Evolutionary conservation across 2,797 vertebrate species (phyloP).

Genomic region (Macroramphosus scolopax): DNA sequence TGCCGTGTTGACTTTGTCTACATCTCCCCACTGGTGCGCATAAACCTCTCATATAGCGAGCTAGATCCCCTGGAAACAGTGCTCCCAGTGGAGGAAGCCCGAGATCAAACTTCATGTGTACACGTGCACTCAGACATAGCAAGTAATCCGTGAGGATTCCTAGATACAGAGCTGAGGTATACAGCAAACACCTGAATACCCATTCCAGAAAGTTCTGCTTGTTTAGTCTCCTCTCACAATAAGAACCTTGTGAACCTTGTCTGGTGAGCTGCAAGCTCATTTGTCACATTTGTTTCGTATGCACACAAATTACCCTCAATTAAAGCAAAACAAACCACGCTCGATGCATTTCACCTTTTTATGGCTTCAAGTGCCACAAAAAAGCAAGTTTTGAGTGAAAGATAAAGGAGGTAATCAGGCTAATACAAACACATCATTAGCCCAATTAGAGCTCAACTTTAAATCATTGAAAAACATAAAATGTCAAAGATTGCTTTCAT

Average conservation of each 20-base stretch:
- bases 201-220: slow-evolving; percentile 38
- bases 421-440: slow-evolving; percentile 51
- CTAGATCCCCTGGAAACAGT: slow-evolving; percentile 61
- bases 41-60: slow-evolving; percentile 49
- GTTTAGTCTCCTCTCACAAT: slow-evolving; percentile 26
- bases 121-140: slow-evolving; percentile 4
- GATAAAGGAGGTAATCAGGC: slow-evolving; percentile 57
- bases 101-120: slow-evolving; percentile 46
- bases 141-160: slow-evolving; percentile 18
- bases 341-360: slow-evolving; percentile 43
- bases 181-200: slow-evolving; percentile 22
- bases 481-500: slow-evolving; percentile 52
- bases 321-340: slow-evolving; percentile 35
- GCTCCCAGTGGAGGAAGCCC: slow-evolving; percentile 49
- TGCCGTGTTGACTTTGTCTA: slow-evolving; percentile 60
- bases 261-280: slow-evolving; percentile 17
- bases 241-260: slow-evolving; percentile 28
- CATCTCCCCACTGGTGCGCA: slow-evolving; percentile 52
- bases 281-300: slow-evolving; percentile 49
- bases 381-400: slow-evolving; percentile 39
- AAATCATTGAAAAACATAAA: slow-evolving; percentile 40
- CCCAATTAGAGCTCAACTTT: slow-evolving; percentile 56
- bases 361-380: slow-evolving; percentile 13
- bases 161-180: slow-evolving; percentile 25
- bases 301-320: slow-evolving; percentile 50